Evolutionary conservation across 1,140 invertebrate species (phyloP), one percentile per base, ranked within the genome.

Genomic region (Potamilus streckersoni): DNA sequence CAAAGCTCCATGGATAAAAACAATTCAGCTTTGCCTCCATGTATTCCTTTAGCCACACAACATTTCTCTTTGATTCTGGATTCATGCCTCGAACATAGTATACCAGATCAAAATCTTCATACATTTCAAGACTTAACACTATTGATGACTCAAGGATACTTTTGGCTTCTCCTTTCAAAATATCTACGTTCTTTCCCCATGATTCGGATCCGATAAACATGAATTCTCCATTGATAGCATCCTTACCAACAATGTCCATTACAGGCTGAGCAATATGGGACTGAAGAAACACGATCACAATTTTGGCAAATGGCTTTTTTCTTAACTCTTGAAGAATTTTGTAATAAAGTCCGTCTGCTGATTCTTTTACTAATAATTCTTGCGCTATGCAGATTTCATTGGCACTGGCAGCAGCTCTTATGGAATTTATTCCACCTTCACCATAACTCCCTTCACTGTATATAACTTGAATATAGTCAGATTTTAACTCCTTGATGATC

Each of bases 181-280:
- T 65, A 17, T 73, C 66, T 1, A 31, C 55, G 55, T 70, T 74
- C 14, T 71, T 78, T 13, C 78, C 78, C 74, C 74, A 82, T 19
- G 74, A 78, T 71, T 82, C 80, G 2, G 78, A 79, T 16, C 71
- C 80, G 60, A 82, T 78, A 56, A 82, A 82, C 14, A 72, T 59
- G 65, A 79, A 82, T 60, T 79, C 80, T 31, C 74, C 75, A 12
- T 57, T 17, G 5, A 66, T 69, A 65, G 79, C 74, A 11, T 71
- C 38, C 38, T 49, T 2, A 8, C 19, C 60, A 19, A 64, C 66
- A 16, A 82, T 16, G 1, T 55, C n/a, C 17, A 74, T 59, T 16
- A 80, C 58, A 16, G 60, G n/a, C 19, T 62, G 55, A 14, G 80
- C 72, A 12, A 74, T 67, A 62, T 79, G 78, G 8, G 78, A 76